These are phyloP conservation scores for Andricus curvator DNA, from an alignment of 2,888 invertebrate genomes.

Conservation along the genomic window DNA sequence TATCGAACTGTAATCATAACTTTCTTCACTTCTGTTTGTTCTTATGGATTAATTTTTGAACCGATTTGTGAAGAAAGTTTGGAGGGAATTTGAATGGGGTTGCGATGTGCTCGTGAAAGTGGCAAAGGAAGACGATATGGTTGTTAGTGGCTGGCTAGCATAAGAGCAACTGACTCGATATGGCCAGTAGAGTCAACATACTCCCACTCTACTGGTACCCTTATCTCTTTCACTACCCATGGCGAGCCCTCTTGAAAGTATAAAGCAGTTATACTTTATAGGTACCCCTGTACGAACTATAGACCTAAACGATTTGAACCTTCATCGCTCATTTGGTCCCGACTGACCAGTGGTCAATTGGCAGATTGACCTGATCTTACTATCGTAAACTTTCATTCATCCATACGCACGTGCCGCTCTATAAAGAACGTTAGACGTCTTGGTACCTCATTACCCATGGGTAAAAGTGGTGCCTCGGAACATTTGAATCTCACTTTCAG, in stretches of 20 bases:
- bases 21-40: background rate
- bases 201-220: conserved; percentile 71
- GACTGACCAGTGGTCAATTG: conserved; percentile 69
- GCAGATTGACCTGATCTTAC: conserved; percentile 72
- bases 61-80: background rate
- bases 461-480: background rate
- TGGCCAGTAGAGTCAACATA: conserved; percentile 69
- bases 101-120: conserved; percentile 36
- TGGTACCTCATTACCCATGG: conserved; percentile 8
- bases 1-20: background rate
- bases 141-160: conserved; percentile 72
- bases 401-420: conserved; percentile 57
- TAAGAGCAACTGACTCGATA: conserved; percentile 76
- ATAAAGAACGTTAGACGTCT: background rate
- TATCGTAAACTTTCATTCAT: conserved; percentile 73
- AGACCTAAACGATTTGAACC: conserved; percentile 57
- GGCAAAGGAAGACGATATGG: conserved; percentile 49
- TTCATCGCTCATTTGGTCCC: conserved; percentile 56
- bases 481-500: background rate
- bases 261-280: conserved; percentile 39
- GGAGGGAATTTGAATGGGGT: background rate
- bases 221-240: conserved; percentile 71
- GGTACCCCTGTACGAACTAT: background rate
- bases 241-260: conserved; percentile 62
- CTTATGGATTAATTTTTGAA: background rate